A percentile compares a stretch with the other conserved stretches of the same genome.
Evolutionary conservation across 2,888 invertebrate genomes (phyloP).

Genomic region (Linnaemya tessellans): DNA sequence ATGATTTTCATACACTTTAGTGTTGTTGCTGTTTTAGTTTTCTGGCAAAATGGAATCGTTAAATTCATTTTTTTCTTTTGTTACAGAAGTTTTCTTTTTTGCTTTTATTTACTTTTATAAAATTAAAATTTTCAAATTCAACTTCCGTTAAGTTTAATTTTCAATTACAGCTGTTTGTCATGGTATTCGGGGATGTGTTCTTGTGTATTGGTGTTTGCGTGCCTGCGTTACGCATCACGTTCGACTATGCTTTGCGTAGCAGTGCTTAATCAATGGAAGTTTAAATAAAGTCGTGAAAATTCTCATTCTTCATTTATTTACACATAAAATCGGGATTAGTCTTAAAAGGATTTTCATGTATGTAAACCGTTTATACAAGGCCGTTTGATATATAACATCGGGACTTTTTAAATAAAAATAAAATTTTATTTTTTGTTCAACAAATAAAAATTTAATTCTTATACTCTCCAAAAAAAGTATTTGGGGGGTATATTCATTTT

Average conservation of each 20-base stretch:
- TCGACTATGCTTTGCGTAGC: slow-evolving; percentile 43
- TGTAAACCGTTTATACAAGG: no score
- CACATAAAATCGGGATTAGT: not conserved
- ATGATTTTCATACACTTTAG: slow-evolving; percentile 1
- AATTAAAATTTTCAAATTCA: slow-evolving; percentile 48
- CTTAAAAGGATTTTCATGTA: not conserved
- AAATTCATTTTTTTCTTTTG: slow-evolving; percentile 42
- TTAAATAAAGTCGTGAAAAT: slow-evolving; percentile 15
- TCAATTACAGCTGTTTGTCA: slow-evolving; percentile 44
- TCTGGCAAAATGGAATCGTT: slow-evolving; percentile 18
- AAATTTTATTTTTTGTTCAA: no score
- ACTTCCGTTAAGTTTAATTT: slow-evolving; percentile 53
- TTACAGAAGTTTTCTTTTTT: slow-evolving; percentile 18
- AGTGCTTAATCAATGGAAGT: slow-evolving; percentile 57
- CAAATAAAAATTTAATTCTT: no score
- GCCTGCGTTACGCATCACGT: slow-evolving; percentile 63
- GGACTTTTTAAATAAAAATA: no score
- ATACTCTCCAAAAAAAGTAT: no score
- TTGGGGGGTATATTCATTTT: no score
- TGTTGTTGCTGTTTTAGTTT: slow-evolving; percentile 6
- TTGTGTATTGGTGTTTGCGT: slow-evolving; percentile 6
- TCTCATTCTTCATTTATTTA: not conserved
- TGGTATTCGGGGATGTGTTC: not conserved
- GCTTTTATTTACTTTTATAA: slow-evolving; percentile 11
- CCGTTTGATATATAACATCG: no score